Evolutionary conservation across 2,888 invertebrate genomes (phyloP).

Genomic region (Cyclophora albipunctata): DNA sequence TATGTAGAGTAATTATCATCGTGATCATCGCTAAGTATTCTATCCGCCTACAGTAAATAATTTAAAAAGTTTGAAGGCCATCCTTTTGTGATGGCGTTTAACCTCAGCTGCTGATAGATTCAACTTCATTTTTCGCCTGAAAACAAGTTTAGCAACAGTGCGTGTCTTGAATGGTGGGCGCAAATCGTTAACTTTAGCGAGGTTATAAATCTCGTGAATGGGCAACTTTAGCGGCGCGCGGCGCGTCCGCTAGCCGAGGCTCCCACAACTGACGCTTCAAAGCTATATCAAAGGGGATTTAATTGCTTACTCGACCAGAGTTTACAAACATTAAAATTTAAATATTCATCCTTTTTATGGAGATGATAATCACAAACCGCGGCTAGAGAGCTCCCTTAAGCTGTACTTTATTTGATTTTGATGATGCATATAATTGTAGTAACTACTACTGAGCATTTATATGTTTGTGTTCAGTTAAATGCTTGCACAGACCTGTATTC

Average conservation of each 20-base stretch:
- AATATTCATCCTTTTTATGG: constrained; percentile 32
- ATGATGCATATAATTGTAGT: constrained; percentile 2
- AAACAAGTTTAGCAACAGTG: constrained; percentile 48
- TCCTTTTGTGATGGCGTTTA: constrained; percentile 39
- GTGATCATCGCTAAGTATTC: too few relatives aligned
- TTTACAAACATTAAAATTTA: constrained; percentile 38
- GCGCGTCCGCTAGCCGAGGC: constrained; percentile 33
- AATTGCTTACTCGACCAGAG: constrained; percentile 47
- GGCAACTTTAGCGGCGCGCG: constrained; percentile 44
- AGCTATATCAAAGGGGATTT: constrained; percentile 56
- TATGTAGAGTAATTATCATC: too few relatives aligned
- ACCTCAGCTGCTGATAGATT: constrained; percentile 46
- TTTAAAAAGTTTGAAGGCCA: constrained; percentile 26
- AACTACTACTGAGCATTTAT: too few relatives aligned
- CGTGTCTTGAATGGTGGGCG: constrained; percentile 56
- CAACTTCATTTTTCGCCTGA: constrained; percentile 53
- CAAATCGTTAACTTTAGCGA: constrained; percentile 57
- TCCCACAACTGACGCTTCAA: constrained; percentile 48
- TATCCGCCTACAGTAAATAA: neutral
- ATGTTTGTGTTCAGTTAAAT: too few relatives aligned
- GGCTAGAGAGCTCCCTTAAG: constrained; percentile 13
- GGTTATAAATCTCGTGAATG: constrained; percentile 63
- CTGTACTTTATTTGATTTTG: constrained; percentile 13
- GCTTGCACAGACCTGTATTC: too few relatives aligned
- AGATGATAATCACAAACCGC: constrained; percentile 29